Evolutionary conservation across 2,113 vertebrate genomes (phyloP).

Genomic region (Aviceda subcristata): DNA sequence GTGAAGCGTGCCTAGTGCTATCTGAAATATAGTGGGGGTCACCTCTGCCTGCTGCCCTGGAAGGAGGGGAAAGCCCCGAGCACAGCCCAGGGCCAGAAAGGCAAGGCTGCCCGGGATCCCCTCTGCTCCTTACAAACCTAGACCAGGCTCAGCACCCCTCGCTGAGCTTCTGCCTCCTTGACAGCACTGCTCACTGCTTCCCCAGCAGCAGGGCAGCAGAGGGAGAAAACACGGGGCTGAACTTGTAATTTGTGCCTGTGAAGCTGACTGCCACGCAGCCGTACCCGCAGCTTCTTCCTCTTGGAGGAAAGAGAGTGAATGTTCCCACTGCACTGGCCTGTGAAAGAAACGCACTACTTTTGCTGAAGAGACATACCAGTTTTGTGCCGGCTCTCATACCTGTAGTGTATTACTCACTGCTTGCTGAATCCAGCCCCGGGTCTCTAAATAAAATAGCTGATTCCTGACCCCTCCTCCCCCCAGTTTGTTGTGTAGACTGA

Average conservation of each 20-base stretch:
- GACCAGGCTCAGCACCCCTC: neutral
- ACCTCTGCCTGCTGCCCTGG: neutral
- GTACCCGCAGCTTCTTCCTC: neutral
- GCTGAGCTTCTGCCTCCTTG: neutral
- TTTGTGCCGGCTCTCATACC: neutral
- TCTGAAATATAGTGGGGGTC: neutral
- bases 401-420: neutral
- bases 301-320: neutral
- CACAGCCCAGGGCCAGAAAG: no score
- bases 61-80: neutral
- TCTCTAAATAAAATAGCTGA: neutral
- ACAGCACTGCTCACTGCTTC: neutral
- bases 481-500: neutral
- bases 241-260: neutral
- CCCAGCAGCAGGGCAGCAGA: neutral
- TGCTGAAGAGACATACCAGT: neutral
- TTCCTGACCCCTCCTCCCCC: fast-evolving
- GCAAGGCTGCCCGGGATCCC: neutral
- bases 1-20: neutral
- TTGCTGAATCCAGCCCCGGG: neutral
- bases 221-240: neutral
- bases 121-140: neutral
- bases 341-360: neutral
- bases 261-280: neutral
- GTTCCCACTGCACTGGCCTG: fast-evolving